Evolutionary conservation across 2,113 vertebrate species (phyloP), one percentile per base, ranked within the genome.

Genomic region (Psittacus erithacus): DNA sequence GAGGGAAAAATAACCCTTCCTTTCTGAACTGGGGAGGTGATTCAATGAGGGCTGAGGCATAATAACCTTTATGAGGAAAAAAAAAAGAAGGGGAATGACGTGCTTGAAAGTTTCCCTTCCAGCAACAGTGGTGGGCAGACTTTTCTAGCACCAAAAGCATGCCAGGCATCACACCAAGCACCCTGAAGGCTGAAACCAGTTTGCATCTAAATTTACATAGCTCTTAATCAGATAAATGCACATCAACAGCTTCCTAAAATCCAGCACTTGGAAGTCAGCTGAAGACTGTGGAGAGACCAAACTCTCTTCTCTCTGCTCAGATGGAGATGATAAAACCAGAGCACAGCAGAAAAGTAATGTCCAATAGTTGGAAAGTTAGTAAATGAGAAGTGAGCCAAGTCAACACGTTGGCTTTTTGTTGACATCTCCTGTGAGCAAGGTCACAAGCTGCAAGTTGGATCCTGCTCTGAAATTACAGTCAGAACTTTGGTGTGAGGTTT

Each of bases 201-300:
- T 94, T 94, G 79, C 87, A 94, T 92, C 82, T 83, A 44, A 59
- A 88, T 86, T 91, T 91, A 86, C 86, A 95, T 50, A 73, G 69
- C 83, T 88, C 77, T 86, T 59, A 29, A 95, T 87, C 92, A 95
- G 86, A 95, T 90, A 91, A 69, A 78, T 1, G 22, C 28, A 17
- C 3, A 16, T 49, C 64, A 19, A 62, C 3, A 50, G 52, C 55
- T 39, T 19, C 69, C 74, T 20, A 1, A 77, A 83, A 74, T 10
- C 17, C 62, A 41, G 65, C 3, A 3, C 24, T 2, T 11, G 18
- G 28, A 60, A 39, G 17, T 6, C 1, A 0, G 9, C 15, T 3
- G 11, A 52, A 59, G 53, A 25, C 11, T 5, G 0, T 1, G 1
- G 17, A 68, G 75, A 19, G 33, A 33, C 25, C 0, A 0, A 29